A percentile compares a stretch with the other conserved stretches of the same genome.
phyloP scores from a whole-genome alignment of 2,113 vertebrate species.

The Genyomyrus donnyi region DNA sequence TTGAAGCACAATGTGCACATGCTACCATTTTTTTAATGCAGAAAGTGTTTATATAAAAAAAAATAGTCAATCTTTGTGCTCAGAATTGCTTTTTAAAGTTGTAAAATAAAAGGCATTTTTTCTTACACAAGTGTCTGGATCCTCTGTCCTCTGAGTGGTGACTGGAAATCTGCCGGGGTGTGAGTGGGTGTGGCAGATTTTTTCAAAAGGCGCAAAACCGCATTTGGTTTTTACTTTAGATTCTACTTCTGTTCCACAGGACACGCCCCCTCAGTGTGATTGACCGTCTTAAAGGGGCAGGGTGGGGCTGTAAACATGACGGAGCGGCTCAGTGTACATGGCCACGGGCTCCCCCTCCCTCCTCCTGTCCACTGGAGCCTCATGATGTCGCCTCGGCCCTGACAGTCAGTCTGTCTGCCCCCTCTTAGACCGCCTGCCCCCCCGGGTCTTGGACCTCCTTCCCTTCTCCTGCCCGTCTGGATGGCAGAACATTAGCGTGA shows the following conservation, averaged over 20 bases:
- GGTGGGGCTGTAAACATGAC: constrained; percentile 4
- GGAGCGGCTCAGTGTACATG: neutral
- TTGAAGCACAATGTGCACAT: constrained; percentile 96
- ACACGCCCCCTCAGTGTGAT: neutral
- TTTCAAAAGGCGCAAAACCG: neutral
- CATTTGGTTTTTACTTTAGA: constrained; percentile 22
- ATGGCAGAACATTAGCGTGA: constrained; percentile 36
- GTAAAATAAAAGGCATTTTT: constrained; percentile 82
- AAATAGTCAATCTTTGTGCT: constrained; percentile 78
- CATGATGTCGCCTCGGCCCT: constrained; percentile 34
- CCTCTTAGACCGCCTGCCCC: constrained; percentile 6
- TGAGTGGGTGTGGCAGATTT: neutral
- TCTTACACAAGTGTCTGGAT: constrained; percentile 34
- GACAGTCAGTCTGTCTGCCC: constrained; percentile 33
- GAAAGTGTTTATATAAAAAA: constrained; percentile 73
- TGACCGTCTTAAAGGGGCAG: constrained; percentile 11
- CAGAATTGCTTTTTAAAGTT: constrained; percentile 84
- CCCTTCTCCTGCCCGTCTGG: constrained; percentile 11
- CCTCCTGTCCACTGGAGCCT: constrained; percentile 23
- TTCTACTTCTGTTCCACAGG: constrained; percentile 6
- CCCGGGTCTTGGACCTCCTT: neutral
- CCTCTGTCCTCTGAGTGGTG: constrained; percentile 5
- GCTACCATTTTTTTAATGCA: constrained; percentile 80
- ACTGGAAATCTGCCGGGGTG: neutral
- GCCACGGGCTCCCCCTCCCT: constrained; percentile 12